These are phyloP conservation scores for Melieria picta DNA, from an alignment of 2,888 invertebrate species.

Conservation along the genomic window DNA sequence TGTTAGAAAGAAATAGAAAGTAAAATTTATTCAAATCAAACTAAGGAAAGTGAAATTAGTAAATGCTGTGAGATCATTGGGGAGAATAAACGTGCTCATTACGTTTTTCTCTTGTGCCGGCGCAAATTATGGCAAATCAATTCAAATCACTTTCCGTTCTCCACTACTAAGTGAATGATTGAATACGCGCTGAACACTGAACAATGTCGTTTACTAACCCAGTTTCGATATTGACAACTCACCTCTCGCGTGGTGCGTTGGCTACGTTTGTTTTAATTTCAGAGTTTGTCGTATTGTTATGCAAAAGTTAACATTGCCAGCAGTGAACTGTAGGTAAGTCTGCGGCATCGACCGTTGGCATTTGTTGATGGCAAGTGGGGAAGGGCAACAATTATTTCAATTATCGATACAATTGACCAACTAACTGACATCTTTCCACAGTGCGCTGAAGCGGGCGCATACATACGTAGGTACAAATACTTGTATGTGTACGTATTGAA, in stretches of 20 bases:
- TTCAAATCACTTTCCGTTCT: no score
- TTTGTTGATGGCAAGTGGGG: no score
- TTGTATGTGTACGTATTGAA: neutral
- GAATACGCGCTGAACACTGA: conserved; percentile 9
- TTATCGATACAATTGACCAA: neutral
- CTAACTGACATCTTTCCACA: neutral
- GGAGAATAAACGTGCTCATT: no score
- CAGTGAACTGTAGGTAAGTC: no score
- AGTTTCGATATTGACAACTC: conserved; percentile 24
- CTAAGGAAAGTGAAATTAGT: no score
- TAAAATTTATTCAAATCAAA: no score
- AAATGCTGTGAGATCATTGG: no score
- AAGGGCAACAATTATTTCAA: no score
- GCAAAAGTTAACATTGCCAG: conserved; percentile 20
- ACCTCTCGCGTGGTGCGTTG: conserved; percentile 2
- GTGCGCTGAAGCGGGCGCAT: neutral
- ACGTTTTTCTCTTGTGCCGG: no score
- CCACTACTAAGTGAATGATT: neutral
- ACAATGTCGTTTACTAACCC: conserved; percentile 16
- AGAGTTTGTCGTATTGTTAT: conserved; percentile 11
- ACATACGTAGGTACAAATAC: neutral
- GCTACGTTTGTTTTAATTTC: conserved; percentile 1
- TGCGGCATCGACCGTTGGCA: no score
- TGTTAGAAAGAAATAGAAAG: no score
- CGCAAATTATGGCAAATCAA: no score